Evolutionary conservation across 2,797 vertebrate species (phyloP).

Genomic region (Pipistrellus nathusii): DNA sequence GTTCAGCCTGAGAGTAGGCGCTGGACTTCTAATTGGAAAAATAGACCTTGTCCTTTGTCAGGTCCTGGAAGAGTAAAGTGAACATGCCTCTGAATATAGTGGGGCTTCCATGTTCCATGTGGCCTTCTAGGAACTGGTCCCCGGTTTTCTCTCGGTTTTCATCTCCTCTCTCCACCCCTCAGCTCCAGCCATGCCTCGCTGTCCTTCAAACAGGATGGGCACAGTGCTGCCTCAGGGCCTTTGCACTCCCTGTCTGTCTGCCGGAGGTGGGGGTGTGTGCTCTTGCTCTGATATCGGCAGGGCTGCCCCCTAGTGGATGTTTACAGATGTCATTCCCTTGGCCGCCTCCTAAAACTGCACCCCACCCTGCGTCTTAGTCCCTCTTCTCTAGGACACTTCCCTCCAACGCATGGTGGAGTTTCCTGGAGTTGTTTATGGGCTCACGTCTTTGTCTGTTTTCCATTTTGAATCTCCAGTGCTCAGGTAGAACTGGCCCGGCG

Average conservation of each 20-base stretch:
- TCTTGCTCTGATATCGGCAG: accelerated
- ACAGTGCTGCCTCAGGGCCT: background rate
- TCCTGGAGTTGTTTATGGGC: background rate
- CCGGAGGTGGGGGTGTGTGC: background rate
- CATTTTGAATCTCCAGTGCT: accelerated
- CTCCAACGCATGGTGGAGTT: accelerated
- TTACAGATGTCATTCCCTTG: too few species aligned
- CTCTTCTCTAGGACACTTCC: accelerated
- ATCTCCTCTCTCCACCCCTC: background rate
- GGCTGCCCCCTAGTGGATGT: background rate
- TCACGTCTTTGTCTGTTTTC: accelerated
- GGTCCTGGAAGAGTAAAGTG: background rate
- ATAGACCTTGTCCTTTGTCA: background rate
- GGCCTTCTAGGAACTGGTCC: accelerated
- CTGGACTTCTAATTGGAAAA: background rate
- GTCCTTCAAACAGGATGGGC: background rate
- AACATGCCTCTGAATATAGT: background rate
- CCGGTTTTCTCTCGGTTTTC: background rate
- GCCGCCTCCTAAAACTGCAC: background rate
- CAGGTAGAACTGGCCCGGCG: accelerated
- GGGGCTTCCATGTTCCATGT: background rate
- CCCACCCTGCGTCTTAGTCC: accelerated
- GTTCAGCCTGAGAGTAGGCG: background rate
- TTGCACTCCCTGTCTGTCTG: background rate
- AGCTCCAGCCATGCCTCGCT: background rate